phyloP scores from a whole-genome alignment of 2,113 vertebrate genomes.

The Nothoprocta pentlandii region DNA sequence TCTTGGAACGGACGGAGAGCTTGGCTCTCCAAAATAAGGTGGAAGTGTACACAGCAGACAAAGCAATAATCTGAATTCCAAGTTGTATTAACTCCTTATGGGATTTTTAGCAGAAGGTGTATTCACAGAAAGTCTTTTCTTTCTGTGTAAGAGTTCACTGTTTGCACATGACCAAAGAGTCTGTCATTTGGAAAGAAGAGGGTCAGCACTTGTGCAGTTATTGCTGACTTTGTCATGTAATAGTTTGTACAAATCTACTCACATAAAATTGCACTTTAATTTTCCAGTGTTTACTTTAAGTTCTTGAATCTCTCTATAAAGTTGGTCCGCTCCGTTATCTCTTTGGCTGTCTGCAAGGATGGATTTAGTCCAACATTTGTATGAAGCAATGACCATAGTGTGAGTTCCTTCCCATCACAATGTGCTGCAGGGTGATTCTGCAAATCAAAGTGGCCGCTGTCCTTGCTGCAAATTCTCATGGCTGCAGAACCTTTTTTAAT shows the following conservation, averaged over 20 bases:
- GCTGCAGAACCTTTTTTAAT: neutral
- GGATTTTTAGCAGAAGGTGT: neutral
- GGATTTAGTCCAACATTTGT: neutral
- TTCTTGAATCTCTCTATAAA: neutral
- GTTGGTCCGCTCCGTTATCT: neutral
- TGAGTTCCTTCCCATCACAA: neutral
- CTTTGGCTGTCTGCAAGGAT: neutral
- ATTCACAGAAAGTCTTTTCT: neutral
- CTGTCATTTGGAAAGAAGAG: neutral
- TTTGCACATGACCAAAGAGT: neutral
- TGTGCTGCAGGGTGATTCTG: neutral
- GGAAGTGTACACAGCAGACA: neutral
- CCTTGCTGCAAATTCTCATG: neutral
- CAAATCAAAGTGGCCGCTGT: neutral
- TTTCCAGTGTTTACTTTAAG: neutral
- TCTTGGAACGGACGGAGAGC: neutral
- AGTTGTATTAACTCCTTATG: neutral
- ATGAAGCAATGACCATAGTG: rapidly evolving
- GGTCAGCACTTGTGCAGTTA: neutral
- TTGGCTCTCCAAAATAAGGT: neutral
- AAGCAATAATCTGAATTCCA: neutral
- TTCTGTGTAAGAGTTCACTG: neutral
- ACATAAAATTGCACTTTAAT: neutral
- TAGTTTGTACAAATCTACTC: neutral
- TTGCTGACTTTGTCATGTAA: neutral